Evolutionary conservation across 2,797 vertebrate species (phyloP).

Genomic region (Neomorphus geoffroyi): DNA sequence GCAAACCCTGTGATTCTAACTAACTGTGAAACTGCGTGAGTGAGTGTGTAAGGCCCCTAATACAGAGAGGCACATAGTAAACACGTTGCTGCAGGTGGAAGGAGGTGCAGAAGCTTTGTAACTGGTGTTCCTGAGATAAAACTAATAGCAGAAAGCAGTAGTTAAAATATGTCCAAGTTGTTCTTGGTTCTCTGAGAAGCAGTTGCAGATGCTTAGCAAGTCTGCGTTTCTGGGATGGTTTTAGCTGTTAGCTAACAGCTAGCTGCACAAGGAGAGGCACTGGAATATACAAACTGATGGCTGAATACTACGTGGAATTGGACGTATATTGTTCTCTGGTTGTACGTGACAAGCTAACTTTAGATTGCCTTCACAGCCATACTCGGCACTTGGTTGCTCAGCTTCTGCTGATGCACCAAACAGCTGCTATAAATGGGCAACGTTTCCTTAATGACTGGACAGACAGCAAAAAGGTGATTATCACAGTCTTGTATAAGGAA

Average conservation of each 20-base stretch:
- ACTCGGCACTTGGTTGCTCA: neutral
- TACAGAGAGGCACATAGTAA: neutral
- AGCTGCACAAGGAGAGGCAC: neutral
- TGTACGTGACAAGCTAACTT: neutral
- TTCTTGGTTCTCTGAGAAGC: neutral
- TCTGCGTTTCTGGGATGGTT: neutral
- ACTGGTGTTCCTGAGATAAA: neutral
- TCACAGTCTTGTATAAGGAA: neutral
- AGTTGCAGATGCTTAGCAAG: neutral
- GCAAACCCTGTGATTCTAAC: neutral
- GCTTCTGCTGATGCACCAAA: neutral
- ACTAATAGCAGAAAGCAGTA: neutral
- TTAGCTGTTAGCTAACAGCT: neutral
- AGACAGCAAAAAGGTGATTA: neutral
- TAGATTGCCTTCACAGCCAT: neutral
- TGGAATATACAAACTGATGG: neutral
- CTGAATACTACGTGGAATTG: neutral
- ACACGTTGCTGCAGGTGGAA: neutral
- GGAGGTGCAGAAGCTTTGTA: neutral
- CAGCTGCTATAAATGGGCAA: neutral
- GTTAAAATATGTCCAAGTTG: neutral
- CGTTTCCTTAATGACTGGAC: constrained; percentile 8
- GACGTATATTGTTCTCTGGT: neutral
- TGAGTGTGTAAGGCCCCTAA: neutral
- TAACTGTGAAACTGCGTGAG: fast-evolving